Evolutionary conservation across 2,113 vertebrate species (phyloP).

Genomic region (Urocynchramus pylzowi): DNA sequence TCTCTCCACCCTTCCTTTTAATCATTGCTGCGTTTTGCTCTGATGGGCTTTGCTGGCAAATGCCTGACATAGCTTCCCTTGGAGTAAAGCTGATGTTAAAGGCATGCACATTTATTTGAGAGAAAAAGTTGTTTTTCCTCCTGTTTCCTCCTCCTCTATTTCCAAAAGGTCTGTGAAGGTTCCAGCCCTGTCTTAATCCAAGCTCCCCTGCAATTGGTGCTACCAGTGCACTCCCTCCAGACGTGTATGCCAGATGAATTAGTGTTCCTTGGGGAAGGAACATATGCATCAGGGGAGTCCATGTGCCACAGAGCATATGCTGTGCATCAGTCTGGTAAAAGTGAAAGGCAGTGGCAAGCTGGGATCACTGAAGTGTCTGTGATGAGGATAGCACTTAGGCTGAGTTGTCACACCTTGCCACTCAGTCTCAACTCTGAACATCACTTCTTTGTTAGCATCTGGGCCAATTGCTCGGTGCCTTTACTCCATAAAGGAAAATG

Average conservation of each 20-base stretch:
- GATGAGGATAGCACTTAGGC: neutral
- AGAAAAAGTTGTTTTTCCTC: neutral
- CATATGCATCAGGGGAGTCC: neutral
- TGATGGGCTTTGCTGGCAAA: neutral
- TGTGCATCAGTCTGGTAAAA: neutral
- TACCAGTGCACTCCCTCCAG: neutral
- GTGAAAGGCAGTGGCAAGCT: neutral
- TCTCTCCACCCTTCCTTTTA: conserved; percentile 4
- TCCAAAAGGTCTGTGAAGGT: neutral
- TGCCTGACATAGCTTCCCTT: neutral
- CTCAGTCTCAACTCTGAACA: neutral
- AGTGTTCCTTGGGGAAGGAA: neutral
- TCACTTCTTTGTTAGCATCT: neutral
- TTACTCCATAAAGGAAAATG: neutral
- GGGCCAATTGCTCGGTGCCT: rapidly evolving
- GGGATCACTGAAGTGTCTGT: neutral
- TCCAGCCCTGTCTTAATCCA: neutral
- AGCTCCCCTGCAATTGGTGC: rapidly evolving
- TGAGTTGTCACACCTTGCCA: neutral
- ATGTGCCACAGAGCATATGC: neutral
- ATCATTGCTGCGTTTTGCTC: neutral
- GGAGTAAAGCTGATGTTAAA: neutral
- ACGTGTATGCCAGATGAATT: rapidly evolving
- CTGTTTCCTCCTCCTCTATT: neutral
- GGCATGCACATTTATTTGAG: neutral